These are phyloP conservation scores for Aldabrachelys gigantea DNA, from an alignment of 2,113 vertebrate species.

Conservation along the genomic window DNA sequence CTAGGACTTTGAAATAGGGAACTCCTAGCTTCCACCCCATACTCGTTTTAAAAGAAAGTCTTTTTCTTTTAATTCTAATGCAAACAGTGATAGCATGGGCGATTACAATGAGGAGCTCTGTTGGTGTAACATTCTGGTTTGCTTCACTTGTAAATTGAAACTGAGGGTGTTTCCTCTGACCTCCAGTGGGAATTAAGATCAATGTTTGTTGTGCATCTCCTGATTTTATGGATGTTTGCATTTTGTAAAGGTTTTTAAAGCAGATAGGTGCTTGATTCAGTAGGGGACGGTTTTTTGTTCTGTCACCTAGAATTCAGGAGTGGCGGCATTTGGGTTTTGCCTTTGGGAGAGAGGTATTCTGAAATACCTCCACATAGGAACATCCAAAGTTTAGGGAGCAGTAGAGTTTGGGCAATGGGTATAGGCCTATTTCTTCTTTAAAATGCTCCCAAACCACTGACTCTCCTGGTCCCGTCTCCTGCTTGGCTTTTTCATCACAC, in stretches of 20 bases:
- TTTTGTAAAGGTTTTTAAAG: slow-evolving; percentile 5
- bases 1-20: background rate
- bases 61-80: background rate
- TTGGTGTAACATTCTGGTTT: background rate
- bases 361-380: background rate
- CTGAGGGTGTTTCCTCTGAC: background rate
- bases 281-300: background rate
- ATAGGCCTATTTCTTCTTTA: background rate
- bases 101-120: background rate
- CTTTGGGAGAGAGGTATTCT: background rate
- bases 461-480: background rate
- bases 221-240: background rate
- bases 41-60: background rate
- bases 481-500: background rate
- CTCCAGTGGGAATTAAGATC: background rate
- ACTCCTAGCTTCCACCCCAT: background rate
- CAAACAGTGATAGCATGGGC: rapidly evolving
- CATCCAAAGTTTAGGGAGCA: background rate
- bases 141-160: background rate
- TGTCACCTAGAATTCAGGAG: background rate
- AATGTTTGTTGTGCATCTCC: background rate
- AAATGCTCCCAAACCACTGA: background rate
- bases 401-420: background rate
- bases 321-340: background rate
- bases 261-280: background rate